Evolutionary conservation across 1,140 invertebrate genomes (phyloP).

Genomic region (Rhyacophila brunnea): DNA sequence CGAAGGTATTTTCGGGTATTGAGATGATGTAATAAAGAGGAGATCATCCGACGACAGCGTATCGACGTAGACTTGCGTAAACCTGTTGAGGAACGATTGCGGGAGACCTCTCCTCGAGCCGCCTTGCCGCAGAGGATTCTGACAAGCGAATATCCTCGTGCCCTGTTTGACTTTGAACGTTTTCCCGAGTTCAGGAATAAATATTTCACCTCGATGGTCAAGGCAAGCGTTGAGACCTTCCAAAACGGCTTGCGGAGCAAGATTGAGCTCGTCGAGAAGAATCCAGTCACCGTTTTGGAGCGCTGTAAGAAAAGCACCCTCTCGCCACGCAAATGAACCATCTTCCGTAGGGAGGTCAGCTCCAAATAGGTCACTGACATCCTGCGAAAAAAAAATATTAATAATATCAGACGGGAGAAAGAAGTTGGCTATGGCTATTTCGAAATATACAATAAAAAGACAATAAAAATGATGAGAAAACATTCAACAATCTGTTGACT

Average conservation of each 20-base stretch:
- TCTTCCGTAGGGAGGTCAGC: conserved; percentile 95
- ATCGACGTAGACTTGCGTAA: conserved; percentile 93
- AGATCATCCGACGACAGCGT: conserved; percentile 78
- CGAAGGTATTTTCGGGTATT: conserved; percentile 55
- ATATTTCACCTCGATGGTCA: conserved; percentile 96
- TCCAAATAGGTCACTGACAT: conserved; percentile 97
- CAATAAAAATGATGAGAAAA: too few relatives aligned
- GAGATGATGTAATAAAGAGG: conserved; percentile 57
- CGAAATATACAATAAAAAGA: too few relatives aligned
- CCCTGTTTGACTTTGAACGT: conserved; percentile 76
- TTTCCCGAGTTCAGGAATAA: conserved; percentile 89
- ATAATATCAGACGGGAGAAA: too few relatives aligned
- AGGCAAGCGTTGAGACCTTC: conserved; percentile 98
- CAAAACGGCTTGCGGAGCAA: conserved; percentile 96
- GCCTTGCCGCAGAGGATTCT: conserved; percentile 97
- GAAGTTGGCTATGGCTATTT: too few relatives aligned
- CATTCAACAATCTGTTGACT: too few relatives aligned
- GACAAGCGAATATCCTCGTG: conserved; percentile 94
- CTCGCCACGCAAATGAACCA: conserved; percentile 92
- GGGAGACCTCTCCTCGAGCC: conserved; percentile 94
- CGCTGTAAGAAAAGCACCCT: conserved; percentile 92
- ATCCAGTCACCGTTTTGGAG: conserved; percentile 94
- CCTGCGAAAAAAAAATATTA: conserved; percentile 57
- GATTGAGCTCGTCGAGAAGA: conserved; percentile 96
- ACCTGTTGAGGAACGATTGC: conserved; percentile 96